Evolutionary conservation across 2,888 invertebrate species (phyloP), one percentile per base, ranked within the genome.

Genomic region (Epiperipatus broadwayi): DNA sequence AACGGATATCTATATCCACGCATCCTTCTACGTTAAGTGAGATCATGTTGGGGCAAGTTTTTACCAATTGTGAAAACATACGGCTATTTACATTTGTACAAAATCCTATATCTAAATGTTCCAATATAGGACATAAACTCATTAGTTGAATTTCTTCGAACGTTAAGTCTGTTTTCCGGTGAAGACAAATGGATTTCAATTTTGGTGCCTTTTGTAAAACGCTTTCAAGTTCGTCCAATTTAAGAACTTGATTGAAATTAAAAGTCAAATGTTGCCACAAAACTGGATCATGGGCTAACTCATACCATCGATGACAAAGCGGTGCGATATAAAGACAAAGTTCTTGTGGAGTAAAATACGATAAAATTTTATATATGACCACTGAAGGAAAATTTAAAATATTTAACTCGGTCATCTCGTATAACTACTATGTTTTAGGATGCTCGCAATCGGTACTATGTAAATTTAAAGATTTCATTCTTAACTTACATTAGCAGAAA

Each of bases 281-380:
- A 1, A 40, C 12, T 1, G 46, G 44, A 28, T 47, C 47, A 5
- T 35, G 21, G 8, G 44, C 44, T 28, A 44, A 16, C n/a, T 30
- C 21, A 20, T 33, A 8, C 47, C 47, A 47, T 4, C 35, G 14
- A 14, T 34, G 35, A 30, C 47, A 47, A 7, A 47, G 45, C 3
- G 41, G 44, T 18, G 40, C 30, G 14, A 46, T 43, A 21, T 20
- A 41, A n/a, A 12, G 21, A 22, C 46, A 44, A 16, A 47, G 20
- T 19, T 45, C 44, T 12, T 25, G n/a, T n/a, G 43, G 37, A 34
- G 39, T 43, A 19, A 47, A 31, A 37, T 39, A 45, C 4, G 46
- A 46, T 19, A 47, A 41, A 10, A 47, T 41, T 21, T 45, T 38
- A n/a, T n/a, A n/a, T n/a, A n/a, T n/a, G n/a, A n/a, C n/a, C n/a